A percentile compares a stretch with the other conserved stretches of the same genome.
These are phyloP conservation scores for Dysidea cf. avara DNA, from an alignment of 37 sponge, comb jelly and placozoan species.

Conservation along the genomic window DNA sequence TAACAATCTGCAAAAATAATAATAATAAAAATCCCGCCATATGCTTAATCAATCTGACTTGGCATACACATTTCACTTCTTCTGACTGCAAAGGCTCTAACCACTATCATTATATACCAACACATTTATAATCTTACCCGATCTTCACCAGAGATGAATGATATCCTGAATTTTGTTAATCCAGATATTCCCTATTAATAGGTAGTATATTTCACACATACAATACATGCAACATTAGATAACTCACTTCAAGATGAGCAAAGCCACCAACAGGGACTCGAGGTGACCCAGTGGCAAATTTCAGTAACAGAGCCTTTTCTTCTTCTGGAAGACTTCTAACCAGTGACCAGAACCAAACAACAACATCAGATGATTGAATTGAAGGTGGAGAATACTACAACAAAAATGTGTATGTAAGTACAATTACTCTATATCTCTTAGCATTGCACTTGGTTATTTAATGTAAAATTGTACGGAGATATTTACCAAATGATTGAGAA, in stretches of 20 bases:
- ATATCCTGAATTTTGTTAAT: not conserved
- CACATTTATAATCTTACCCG: too few species aligned
- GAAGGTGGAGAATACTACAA: not conserved
- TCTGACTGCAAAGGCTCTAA: too few species aligned
- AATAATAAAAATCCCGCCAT: too few species aligned
- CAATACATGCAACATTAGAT: not conserved
- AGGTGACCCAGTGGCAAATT: conserved; percentile 74
- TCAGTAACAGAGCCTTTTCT: conserved; percentile 59
- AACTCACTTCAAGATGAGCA: conserved; percentile 33
- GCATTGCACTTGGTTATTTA: too few species aligned
- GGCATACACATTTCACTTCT: too few species aligned
- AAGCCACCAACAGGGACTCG: conserved; percentile 71
- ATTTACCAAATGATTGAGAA: not conserved
- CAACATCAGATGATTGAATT: too few species aligned
- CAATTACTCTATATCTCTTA: too few species aligned
- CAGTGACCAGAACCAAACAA: conserved; percentile 76
- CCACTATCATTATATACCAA: too few species aligned
- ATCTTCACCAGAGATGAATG: not conserved
- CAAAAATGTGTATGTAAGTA: not conserved
- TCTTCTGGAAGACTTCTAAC: conserved; percentile 52
- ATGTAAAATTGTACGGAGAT: too few species aligned
- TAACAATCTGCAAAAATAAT: too few species aligned
- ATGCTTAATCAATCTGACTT: too few species aligned
- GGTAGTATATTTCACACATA: too few species aligned
- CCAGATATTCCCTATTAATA: conserved; percentile 6